Base-by-base conservation (phyloP, 2,888 invertebrate species). In the Sminthurides aquaticus region DNA sequence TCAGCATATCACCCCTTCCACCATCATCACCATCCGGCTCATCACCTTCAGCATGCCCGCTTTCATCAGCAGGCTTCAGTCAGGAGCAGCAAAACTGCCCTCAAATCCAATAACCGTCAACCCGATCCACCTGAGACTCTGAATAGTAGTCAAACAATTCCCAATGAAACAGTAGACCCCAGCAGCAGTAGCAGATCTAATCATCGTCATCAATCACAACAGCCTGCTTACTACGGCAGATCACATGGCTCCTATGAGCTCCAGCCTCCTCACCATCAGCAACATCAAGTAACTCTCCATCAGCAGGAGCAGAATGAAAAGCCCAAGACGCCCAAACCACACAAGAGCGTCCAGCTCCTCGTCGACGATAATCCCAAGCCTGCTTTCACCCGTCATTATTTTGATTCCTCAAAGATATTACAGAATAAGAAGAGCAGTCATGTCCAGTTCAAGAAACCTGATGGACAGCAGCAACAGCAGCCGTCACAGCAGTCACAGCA, bases 371-470 rank as follows among this genome's bases (percentile, higher is more conserved):
- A 18, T 27, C 64, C 68, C 60, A 61, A 65, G 58, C 74, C 74
- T 1, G 74, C 74, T 55, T 74, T 74, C 62, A 74, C 74, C 3
- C 70, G 72, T 5, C 74, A 72, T 66, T 71, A 72, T 55, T 70
- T 74, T 62, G 74, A 74, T 60, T 74, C 74, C 1, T 70, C 71
- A 1, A 71, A 73, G 69, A 71, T 73, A 27, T 43, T 68, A 15
- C 69, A 59, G 54, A 52, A 62, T 49, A 57, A 66, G 24, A 62
- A 66, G 29, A 57, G 34, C n/a, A 22, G 49, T 18, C 59, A 59
- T 26, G 64, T 64, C 20, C 64, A 59, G 15, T 60, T 64, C 22
- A 34, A 59, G 26, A 60, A 65, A 25, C 58, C 49, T 25, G 54
- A 66, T 55, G 20, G 25, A 24, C 49, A 59, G 43, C 56, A 60